Evolutionary conservation across 2,113 vertebrate species (phyloP).

Genomic region (Psettodes erumei): DNA sequence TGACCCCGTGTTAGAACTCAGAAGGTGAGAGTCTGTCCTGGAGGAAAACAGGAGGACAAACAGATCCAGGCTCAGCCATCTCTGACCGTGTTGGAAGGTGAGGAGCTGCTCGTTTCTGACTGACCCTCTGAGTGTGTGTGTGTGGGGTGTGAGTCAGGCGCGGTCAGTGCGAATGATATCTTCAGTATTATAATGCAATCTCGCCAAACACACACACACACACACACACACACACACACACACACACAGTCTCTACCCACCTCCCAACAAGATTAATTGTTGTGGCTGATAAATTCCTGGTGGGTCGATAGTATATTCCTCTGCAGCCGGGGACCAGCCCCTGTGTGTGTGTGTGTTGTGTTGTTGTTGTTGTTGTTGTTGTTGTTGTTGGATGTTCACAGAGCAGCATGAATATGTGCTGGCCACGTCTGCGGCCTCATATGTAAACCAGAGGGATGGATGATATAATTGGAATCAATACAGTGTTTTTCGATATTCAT

Average conservation of each 20-base stretch:
- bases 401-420: slow-evolving; percentile 41
- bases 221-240: slow-evolving; percentile 24
- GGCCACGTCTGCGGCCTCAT: slow-evolving; percentile 3
- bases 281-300: slow-evolving; percentile 62
- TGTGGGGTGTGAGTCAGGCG: slow-evolving; percentile 4
- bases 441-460: slow-evolving; percentile 24
- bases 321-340: slow-evolving; percentile 36
- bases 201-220: slow-evolving; percentile 32
- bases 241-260: neutral
- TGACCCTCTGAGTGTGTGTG: slow-evolving; percentile 35
- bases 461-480: neutral
- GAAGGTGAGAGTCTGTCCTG: neutral
- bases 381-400: slow-evolving; percentile 20
- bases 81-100: slow-evolving; percentile 37
- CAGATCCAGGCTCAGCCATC: neutral
- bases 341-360: slow-evolving; percentile 9
- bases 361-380: slow-evolving; percentile 8
- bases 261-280: slow-evolving; percentile 71
- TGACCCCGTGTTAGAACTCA: neutral
- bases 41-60: neutral
- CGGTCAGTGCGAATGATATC: neutral
- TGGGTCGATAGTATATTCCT: slow-evolving; percentile 65
- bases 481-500: neutral
- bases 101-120: slow-evolving; percentile 42
- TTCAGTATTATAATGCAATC: slow-evolving; percentile 23